phyloP scores from a whole-genome alignment of 2,888 invertebrate species.

The Limnephilus lunatus region DNA sequence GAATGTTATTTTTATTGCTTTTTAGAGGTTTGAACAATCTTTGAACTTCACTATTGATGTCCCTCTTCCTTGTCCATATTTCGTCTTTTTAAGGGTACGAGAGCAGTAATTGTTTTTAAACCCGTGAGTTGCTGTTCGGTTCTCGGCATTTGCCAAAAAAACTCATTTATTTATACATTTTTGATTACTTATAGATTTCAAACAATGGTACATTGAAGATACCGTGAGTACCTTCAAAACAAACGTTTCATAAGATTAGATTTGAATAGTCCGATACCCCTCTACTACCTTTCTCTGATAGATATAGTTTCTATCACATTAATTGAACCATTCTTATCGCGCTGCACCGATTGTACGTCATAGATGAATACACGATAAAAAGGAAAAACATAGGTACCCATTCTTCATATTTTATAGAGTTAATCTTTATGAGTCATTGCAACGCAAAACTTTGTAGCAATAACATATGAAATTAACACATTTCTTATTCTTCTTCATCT shows the following conservation, averaged over 20 bases:
- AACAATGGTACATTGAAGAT: too few relatives aligned
- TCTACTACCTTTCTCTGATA: neutral
- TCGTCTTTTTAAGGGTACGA: too few relatives aligned
- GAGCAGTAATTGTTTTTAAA: too few relatives aligned
- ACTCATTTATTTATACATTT: neutral
- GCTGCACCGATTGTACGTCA: neutral
- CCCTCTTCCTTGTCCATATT: too few relatives aligned
- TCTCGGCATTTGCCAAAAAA: too few relatives aligned
- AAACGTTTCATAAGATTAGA: too few relatives aligned
- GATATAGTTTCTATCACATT: too few relatives aligned
- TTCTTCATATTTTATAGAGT: neutral
- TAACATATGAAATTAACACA: neutral
- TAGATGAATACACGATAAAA: neutral
- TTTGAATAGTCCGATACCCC: neutral
- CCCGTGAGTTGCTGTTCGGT: too few relatives aligned
- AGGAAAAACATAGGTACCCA: neutral
- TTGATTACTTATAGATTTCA: neutral
- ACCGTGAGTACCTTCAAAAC: too few relatives aligned
- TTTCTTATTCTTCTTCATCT: slow-evolving; percentile 7
- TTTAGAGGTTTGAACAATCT: neutral
- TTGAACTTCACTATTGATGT: too few relatives aligned
- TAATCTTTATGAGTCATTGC: neutral
- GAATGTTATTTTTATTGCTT: neutral
- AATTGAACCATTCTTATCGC: too few relatives aligned
- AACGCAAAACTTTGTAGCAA: neutral